phyloP scores from a whole-genome alignment of 2,797 vertebrate species.

The Amazona ochrocephala region DNA sequence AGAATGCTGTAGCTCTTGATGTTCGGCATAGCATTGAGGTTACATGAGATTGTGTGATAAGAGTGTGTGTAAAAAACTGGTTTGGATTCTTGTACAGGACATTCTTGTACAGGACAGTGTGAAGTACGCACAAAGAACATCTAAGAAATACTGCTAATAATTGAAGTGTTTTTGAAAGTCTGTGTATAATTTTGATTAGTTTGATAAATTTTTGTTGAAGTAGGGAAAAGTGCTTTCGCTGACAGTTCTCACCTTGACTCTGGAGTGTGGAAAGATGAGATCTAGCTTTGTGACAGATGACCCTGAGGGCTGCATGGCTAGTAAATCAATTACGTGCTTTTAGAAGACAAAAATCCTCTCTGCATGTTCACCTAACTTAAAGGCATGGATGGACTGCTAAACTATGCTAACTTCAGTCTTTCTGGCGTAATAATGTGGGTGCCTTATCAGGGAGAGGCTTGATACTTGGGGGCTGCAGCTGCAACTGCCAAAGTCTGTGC shows the following conservation, averaged over 20 bases:
- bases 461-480: background rate
- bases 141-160: background rate
- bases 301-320: background rate
- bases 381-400: background rate
- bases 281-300: background rate
- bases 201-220: background rate
- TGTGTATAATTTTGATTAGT: background rate
- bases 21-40: background rate
- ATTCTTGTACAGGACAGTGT: background rate
- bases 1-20: background rate
- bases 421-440: background rate
- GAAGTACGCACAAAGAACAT: background rate
- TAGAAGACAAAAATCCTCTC: background rate
- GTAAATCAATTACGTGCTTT: background rate
- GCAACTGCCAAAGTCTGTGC: background rate
- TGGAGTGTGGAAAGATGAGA: background rate
- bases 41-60: background rate
- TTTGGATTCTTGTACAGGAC: background rate
- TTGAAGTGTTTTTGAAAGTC: background rate
- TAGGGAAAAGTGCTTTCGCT: background rate
- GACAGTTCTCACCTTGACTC: background rate
- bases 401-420: background rate
- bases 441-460: background rate
- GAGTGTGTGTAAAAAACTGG: accelerated
- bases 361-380: background rate